Base-by-base conservation (phyloP, 2,888 invertebrate genomes). In the Pyrrhia umbra region DNA sequence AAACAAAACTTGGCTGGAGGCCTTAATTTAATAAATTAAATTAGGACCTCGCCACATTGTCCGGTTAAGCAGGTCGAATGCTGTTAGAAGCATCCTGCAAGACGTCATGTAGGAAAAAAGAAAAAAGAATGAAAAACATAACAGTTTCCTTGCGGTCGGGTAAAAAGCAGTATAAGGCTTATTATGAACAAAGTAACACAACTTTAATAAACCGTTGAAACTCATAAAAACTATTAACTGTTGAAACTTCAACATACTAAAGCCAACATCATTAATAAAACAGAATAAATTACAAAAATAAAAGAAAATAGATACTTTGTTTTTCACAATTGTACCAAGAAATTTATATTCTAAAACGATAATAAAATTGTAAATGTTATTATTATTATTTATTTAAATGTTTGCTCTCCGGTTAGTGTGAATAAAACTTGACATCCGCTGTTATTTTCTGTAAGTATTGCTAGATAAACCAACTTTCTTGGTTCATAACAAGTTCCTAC, bases 261-360 rank as follows among this genome's bases (percentile, higher is more conserved):
- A 56, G 43, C 39, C 60, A 40, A 55, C 47, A 20, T 43, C 47
- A 49, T 43, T 43, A 60, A 60, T 60, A 55, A 40, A 42, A 52
- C 39, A 71, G 47, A 20, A 34, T 37, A 61, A 25, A 39, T 68
- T 21, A 57, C 46, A 42, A 68, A 72, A 59, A 72, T 59, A 37
- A 42, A 37, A 39, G 20, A 54, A 68, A 55, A 16, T 59, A 51
- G 6, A 27, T 0, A 23, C 69, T 68, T 45, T 42, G 55, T 20
- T 68, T 21, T 62, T 50, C 15, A 23, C 51, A 68, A 49, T 20
- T 69, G 30, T 8, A 8, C 6, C 23, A 43, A 52, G 43, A 55
- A 52, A 70, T 70, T 68, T 68, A 30, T 51, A 27, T 43, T 34
- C 13, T 34, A n/a, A n/a, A 34, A 23, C 34, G 64, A 47, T 51